phyloP scores from a whole-genome alignment of 2,888 invertebrate species.

The Eristalis pertinax region DNA sequence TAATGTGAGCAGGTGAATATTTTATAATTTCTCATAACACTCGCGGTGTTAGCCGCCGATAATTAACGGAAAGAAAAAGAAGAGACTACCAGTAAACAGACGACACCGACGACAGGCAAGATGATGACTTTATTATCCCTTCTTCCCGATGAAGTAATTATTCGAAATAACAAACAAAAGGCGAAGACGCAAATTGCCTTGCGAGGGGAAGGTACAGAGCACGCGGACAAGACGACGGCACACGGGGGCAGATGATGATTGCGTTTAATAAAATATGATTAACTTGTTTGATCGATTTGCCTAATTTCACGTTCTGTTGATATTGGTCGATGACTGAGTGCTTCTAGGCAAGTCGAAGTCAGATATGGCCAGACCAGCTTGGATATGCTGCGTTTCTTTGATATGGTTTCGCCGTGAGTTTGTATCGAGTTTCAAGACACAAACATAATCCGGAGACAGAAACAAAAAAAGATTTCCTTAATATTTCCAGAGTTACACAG shows the following conservation, averaged over 20 bases:
- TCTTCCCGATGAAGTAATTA: constrained; percentile 36
- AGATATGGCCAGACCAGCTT: neutral
- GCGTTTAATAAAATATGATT: constrained; percentile 14
- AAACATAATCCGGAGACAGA: constrained; percentile 39
- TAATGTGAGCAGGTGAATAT: constrained; percentile 20
- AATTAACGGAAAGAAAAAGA: neutral
- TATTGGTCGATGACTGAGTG: neutral
- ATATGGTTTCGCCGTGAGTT: constrained; percentile 52
- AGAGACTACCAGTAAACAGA: neutral
- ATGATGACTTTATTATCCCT: constrained; percentile 52
- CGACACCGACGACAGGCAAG: constrained; percentile 12
- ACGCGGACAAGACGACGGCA: too few relatives aligned
- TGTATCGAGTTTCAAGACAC: constrained; percentile 21
- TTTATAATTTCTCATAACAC: constrained; percentile 21
- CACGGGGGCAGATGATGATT: neutral
- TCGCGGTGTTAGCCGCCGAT: neutral
- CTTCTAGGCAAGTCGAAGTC: neutral
- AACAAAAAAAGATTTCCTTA: constrained; percentile 19
- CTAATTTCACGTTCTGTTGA: neutral
- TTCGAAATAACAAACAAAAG: neutral
- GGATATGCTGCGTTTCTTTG: constrained; percentile 1
- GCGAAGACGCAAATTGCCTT: neutral
- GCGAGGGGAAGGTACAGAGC: too few relatives aligned
- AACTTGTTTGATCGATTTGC: constrained; percentile 37
- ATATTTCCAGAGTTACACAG: constrained; percentile 27